Conservation (phyloP, 2,113 vertebrate genomes). For the Hypomesus transpacificus region DNA sequence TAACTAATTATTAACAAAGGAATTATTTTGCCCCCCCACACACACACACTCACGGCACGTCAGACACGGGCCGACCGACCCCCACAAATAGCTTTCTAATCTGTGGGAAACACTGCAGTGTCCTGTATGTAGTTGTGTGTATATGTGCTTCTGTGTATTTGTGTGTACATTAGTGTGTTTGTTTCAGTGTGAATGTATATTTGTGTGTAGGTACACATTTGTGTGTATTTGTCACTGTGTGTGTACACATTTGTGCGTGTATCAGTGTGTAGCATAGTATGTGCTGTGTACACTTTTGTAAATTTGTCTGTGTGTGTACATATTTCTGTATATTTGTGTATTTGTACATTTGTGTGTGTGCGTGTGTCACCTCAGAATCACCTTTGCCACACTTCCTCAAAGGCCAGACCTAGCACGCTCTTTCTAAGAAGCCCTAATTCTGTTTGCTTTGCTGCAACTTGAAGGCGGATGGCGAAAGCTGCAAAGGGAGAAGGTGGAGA, state of each 20-base stretch:
- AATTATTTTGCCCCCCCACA: too few relatives aligned
- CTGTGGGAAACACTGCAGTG: too few relatives aligned
- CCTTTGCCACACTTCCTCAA: constrained; percentile 26
- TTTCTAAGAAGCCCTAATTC: constrained; percentile 43
- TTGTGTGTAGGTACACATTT: not conserved
- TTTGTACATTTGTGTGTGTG: constrained; percentile 4
- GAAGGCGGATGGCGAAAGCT: constrained; percentile 23
- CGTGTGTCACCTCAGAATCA: constrained; percentile 7
- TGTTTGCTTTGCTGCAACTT: constrained; percentile 43
- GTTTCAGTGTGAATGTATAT: not conserved
- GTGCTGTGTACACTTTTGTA: not conserved
- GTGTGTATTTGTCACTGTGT: not conserved
- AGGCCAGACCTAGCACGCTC: constrained; percentile 24
- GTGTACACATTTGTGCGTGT: not conserved
- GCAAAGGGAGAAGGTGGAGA: constrained; percentile 25
- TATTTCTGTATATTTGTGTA: not conserved
- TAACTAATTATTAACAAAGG: too few relatives aligned
- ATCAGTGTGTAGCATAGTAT: not conserved
- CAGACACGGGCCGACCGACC: too few relatives aligned
- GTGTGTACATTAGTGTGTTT: not conserved
- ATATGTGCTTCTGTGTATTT: constrained; percentile 1
- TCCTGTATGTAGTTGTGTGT: not conserved
- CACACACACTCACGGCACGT: too few relatives aligned
- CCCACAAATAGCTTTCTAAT: too few relatives aligned
- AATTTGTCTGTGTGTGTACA: not conserved